A percentile compares a stretch with the other conserved stretches of the same genome.
Evolutionary conservation across 2,888 invertebrate genomes (phyloP).

Genomic region (Amiota communis): DNA sequence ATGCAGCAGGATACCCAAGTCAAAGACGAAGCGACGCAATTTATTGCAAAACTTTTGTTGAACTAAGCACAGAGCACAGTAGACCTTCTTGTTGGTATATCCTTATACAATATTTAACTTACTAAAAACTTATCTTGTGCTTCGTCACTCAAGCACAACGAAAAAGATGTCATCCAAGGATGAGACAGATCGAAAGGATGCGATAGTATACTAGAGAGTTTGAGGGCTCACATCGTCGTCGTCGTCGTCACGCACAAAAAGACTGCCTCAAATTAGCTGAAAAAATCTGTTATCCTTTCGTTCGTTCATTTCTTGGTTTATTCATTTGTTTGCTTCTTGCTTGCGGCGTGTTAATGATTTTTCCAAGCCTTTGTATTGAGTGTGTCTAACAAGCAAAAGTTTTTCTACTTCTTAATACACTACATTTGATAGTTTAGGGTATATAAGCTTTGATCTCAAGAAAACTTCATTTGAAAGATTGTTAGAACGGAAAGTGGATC

Average conservation of each 20-base stretch:
- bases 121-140: slow-evolving; percentile 62
- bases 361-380: slow-evolving; percentile 40
- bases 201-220: slow-evolving; percentile 48
- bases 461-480: no score
- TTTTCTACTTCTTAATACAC: slow-evolving; percentile 34
- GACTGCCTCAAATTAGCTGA: slow-evolving; percentile 68
- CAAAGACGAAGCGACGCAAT: slow-evolving; percentile 57
- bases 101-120: slow-evolving; percentile 15
- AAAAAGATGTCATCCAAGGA: slow-evolving; percentile 15
- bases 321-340: slow-evolving; percentile 55
- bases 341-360: slow-evolving; percentile 72
- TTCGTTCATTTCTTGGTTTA: slow-evolving; percentile 38
- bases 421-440: no score
- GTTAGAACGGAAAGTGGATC: no score
- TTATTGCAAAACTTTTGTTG: slow-evolving; percentile 68
- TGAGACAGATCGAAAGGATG: slow-evolving; percentile 49
- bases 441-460: no score
- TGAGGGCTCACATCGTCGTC: slow-evolving; percentile 35
- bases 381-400: slow-evolving; percentile 36
- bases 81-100: not conserved
- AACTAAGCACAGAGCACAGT: slow-evolving; percentile 29
- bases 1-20: not conserved
- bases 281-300: slow-evolving; percentile 70
- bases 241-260: slow-evolving; percentile 69
- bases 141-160: slow-evolving; percentile 66